phyloP scores from a whole-genome alignment of 2,797 vertebrate genomes.

The Xenopus petersii region DNA sequence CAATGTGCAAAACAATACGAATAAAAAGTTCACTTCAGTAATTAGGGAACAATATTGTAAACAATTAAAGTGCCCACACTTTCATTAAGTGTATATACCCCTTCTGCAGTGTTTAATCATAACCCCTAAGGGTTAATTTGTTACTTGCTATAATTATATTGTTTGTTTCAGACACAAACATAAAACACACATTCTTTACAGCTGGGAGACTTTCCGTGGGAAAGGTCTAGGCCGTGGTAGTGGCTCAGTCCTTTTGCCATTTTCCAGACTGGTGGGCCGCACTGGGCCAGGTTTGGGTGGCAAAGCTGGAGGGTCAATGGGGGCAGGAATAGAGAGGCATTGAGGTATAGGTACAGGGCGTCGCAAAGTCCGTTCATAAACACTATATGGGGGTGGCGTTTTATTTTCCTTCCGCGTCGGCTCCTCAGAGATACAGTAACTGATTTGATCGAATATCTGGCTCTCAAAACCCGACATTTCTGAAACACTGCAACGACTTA shows the following conservation, averaged over 20 bases:
- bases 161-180: slow-evolving; percentile 37
- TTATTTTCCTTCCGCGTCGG: slow-evolving; percentile 86
- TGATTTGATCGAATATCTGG: slow-evolving; percentile 64
- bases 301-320: slow-evolving; percentile 82
- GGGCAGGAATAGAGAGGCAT: slow-evolving; percentile 82
- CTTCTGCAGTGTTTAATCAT: slow-evolving; percentile 48
- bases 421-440: slow-evolving; percentile 80
- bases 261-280: slow-evolving; percentile 81
- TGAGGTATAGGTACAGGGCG: slow-evolving; percentile 87
- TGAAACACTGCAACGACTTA: slow-evolving; percentile 92
- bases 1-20: slow-evolving; percentile 46
- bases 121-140: slow-evolving; percentile 37
- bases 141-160: slow-evolving; percentile 18
- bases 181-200: slow-evolving; percentile 68
- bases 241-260: slow-evolving; percentile 76
- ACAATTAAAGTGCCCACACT: slow-evolving; percentile 75
- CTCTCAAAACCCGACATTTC: slow-evolving; percentile 90
- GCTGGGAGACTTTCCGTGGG: slow-evolving; percentile 95
- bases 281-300: slow-evolving; percentile 89
- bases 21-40: slow-evolving; percentile 35
- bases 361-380: slow-evolving; percentile 88
- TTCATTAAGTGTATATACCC: slow-evolving; percentile 57
- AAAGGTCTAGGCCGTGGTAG: slow-evolving; percentile 84
- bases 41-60: slow-evolving; percentile 48
- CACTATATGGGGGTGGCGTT: slow-evolving; percentile 92